phyloP scores from a whole-genome alignment of 2,113 vertebrate genomes.

The Ivindomyrus marchei region DNA sequence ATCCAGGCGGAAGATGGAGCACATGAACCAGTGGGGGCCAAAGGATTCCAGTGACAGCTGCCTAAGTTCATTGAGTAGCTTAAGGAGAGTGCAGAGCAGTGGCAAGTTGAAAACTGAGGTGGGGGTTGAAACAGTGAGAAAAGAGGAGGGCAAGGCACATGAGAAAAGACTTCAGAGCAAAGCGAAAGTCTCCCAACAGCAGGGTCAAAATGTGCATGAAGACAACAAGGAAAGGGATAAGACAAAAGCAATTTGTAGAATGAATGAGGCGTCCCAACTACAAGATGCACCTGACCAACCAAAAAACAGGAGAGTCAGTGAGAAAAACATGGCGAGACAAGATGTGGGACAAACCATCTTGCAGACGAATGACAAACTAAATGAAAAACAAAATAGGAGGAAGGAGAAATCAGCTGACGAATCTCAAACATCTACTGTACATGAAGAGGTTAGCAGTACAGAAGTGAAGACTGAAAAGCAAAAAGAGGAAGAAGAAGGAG shows the following conservation, averaged over 20 bases:
- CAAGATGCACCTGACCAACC: conserved; percentile 10
- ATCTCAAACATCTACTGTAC: neutral
- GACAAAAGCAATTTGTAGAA: conserved; percentile 20
- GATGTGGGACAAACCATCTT: conserved; percentile 23
- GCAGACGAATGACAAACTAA: conserved; percentile 14
- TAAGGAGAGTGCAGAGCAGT: conserved; percentile 7
- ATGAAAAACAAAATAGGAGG: conserved; percentile 5
- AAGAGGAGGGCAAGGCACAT: neutral
- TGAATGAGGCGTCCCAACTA: conserved; percentile 21
- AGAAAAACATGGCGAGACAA: conserved; percentile 15
- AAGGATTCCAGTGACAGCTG: neutral
- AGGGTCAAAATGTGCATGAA: conserved; percentile 24
- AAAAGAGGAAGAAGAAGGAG: conserved; percentile 38
- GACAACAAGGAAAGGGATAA: conserved; percentile 29
- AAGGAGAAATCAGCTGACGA: neutral
- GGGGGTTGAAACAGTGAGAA: neutral
- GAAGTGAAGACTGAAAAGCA: neutral
- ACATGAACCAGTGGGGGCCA: neutral
- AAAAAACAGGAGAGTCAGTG: neutral
- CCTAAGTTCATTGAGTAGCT: neutral
- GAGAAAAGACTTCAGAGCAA: conserved; percentile 15
- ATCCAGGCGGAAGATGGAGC: neutral
- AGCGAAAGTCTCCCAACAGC: conserved; percentile 24
- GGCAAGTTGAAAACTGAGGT: conserved; percentile 7
- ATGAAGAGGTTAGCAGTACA: neutral